A percentile compares a stretch with the other conserved stretches of the same genome.
phyloP scores from a whole-genome alignment of 2,113 vertebrate species.

The Platysternon megacephalum region DNA sequence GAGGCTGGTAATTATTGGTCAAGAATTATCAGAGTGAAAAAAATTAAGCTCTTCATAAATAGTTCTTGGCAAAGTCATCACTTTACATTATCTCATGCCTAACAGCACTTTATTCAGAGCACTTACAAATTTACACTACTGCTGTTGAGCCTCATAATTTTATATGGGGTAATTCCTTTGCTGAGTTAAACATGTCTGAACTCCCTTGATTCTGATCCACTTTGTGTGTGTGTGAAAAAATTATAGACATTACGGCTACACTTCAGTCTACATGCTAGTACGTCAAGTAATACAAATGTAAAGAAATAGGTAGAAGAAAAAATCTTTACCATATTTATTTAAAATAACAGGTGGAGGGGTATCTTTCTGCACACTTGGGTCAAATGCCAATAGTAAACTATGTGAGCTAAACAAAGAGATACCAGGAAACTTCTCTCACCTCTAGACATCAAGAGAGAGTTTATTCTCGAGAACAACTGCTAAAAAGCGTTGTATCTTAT shows the following conservation, averaged over 20 bases:
- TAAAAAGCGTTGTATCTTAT: slow-evolving; percentile 21
- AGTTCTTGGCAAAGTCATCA: slow-evolving; percentile 82
- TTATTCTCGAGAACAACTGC: slow-evolving; percentile 45
- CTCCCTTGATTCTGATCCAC: slow-evolving; percentile 30
- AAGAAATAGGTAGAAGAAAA: slow-evolving; percentile 42
- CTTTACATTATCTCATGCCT: slow-evolving; percentile 80
- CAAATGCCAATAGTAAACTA: slow-evolving; percentile 66
- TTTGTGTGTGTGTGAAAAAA: background rate
- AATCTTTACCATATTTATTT: slow-evolving; percentile 43
- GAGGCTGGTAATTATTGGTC: slow-evolving; percentile 86
- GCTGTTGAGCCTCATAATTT: slow-evolving; percentile 74
- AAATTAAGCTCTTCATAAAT: slow-evolving; percentile 85
- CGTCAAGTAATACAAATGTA: slow-evolving; percentile 7
- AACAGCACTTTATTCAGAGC: slow-evolving; percentile 74
- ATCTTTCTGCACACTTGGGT: slow-evolving; percentile 52
- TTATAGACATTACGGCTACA: background rate
- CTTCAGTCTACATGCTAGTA: background rate
- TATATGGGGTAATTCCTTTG: slow-evolving; percentile 65
- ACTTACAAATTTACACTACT: slow-evolving; percentile 75
- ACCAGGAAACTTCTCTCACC: slow-evolving; percentile 35
- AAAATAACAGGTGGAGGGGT: slow-evolving; percentile 43
- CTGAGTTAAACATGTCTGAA: slow-evolving; percentile 49
- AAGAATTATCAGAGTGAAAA: slow-evolving; percentile 88
- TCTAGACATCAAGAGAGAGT: slow-evolving; percentile 17
- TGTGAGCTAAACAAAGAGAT: slow-evolving; percentile 61